phyloP scores from a whole-genome alignment of 2,888 invertebrate species.

The Diarsia rubi region DNA sequence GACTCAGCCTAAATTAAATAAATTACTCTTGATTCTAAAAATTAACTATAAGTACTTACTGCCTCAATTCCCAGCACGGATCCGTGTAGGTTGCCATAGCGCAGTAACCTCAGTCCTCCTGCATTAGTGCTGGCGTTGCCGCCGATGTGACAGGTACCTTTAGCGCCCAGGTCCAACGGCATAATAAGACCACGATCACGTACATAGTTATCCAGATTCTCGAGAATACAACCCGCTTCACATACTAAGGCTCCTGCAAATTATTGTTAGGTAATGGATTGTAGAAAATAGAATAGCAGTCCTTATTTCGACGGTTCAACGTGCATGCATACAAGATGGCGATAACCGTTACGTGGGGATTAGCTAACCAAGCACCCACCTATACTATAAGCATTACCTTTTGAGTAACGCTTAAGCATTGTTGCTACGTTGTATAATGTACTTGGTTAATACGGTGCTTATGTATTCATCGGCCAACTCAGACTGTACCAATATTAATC shows the following conservation, averaged over 20 bases:
- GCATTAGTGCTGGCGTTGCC: slow-evolving; percentile 99
- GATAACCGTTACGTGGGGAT: not conserved
- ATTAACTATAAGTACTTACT: slow-evolving; percentile 86
- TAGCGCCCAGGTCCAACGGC: slow-evolving; percentile 99
- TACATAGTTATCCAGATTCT: slow-evolving; percentile 95
- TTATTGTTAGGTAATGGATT: slow-evolving; percentile 8
- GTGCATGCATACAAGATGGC: slow-evolving; percentile 6
- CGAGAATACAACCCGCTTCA: slow-evolving; percentile 98
- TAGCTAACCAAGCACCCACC: slow-evolving; percentile 16
- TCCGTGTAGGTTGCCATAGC: slow-evolving; percentile 98
- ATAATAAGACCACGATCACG: slow-evolving; percentile 95
- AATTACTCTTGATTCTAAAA: not conserved
- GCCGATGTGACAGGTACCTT: slow-evolving; percentile 98
- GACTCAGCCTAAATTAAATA: not conserved
- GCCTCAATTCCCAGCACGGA: slow-evolving; percentile 97
- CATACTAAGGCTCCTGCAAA: slow-evolving; percentile 94
- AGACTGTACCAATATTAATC: not conserved
- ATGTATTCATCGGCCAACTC: not conserved
- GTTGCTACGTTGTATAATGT: not conserved
- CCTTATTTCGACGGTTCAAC: not conserved
- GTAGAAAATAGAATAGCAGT: not conserved
- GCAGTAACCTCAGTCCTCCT: slow-evolving; percentile 97
- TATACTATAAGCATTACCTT: not conserved
- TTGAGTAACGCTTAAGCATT: slow-evolving; percentile 2
- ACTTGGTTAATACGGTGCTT: not conserved